Percentiles rank a stretch among this genome's conserved stretches.
phyloP scores from a whole-genome alignment of 2,888 invertebrate genomes.

The Neoitamus cyanurus region DNA sequence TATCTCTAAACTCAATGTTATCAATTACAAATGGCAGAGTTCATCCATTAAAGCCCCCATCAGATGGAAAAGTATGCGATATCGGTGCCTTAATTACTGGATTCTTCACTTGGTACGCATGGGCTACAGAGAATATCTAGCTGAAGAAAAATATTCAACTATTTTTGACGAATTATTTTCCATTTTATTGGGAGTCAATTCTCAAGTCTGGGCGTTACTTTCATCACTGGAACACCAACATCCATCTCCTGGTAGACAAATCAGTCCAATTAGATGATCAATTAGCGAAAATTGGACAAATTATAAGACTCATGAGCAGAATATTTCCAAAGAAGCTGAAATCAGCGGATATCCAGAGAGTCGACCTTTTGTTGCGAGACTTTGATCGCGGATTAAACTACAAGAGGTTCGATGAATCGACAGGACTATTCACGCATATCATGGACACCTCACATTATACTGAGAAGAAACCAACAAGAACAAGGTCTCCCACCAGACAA shows the following conservation, averaged over 20 bases:
- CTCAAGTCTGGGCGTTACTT: background rate
- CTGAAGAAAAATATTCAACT: background rate
- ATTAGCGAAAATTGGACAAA: background rate
- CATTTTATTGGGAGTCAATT: background rate
- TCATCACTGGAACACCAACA: background rate
- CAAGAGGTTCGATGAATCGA: too few relatives aligned
- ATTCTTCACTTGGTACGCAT: background rate
- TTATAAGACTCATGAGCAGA: background rate
- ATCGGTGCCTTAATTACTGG: background rate
- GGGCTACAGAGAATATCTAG: background rate
- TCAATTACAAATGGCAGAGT: background rate
- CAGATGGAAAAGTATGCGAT: background rate
- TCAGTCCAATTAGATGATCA: background rate
- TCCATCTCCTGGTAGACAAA: background rate
- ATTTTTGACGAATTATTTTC: background rate
- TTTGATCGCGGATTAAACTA: too few relatives aligned
- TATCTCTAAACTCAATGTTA: background rate
- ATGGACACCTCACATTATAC: too few relatives aligned
- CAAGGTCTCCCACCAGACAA: too few relatives aligned
- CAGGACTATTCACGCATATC: too few relatives aligned
- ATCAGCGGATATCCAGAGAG: too few relatives aligned
- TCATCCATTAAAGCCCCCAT: background rate
- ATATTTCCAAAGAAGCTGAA: background rate
- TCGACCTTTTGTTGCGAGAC: too few relatives aligned
- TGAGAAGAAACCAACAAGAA: too few relatives aligned